Evolutionary conservation across 2,888 invertebrate genomes (phyloP), one percentile per base, ranked within the genome.

Genomic region (Bimastos eiseni): DNA sequence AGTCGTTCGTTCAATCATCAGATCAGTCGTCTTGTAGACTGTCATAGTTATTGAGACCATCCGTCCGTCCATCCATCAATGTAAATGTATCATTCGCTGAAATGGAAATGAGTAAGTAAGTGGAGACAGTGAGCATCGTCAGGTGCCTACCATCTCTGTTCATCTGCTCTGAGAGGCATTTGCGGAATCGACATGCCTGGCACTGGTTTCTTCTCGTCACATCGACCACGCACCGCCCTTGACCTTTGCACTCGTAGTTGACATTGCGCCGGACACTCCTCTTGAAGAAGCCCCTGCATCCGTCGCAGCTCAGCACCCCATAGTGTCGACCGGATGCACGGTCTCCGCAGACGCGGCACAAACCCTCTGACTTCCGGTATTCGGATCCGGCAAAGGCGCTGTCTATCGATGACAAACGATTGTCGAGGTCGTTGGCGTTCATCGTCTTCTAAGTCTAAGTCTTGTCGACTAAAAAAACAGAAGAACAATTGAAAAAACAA

Each of bases 191-290:
- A 94, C 98, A 98, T 0, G 98, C 97, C 95, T 98, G 98, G 94
- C 98, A 98, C 95, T 98, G 98, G 95, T 98, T 98, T 90, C 98
- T 96, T 90, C 98, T 96, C 0, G 97, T 97, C 5, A 98, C 98
- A 94, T 98, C 98, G 36, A 98, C 98, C 8, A 98, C 96, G 94
- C 98, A 98, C 0, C 96, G 96, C 0, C 97, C 97, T 93, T 96
- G 97, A 95, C 98, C 98, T 95, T 98, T 98, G 95, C 98, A 98
- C 15, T 97, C 97, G 95, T 98, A 98, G 94, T 98, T 97, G 94
- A 98, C 95, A 95, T 97, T 98, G 93, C 98, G 93, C 94, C 98
- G 96, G 93, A 98, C 98, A 94, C 97, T 97, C 93, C 98, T 96
- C 95, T 98, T 98, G 96, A 98, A 98, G 96, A 98, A 98, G 11